Evolutionary conservation across 92 coral and sea anemone genomes (phyloP), one percentile per base, ranked within the genome.

Genomic region (Chrysogorgia sp.): DNA sequence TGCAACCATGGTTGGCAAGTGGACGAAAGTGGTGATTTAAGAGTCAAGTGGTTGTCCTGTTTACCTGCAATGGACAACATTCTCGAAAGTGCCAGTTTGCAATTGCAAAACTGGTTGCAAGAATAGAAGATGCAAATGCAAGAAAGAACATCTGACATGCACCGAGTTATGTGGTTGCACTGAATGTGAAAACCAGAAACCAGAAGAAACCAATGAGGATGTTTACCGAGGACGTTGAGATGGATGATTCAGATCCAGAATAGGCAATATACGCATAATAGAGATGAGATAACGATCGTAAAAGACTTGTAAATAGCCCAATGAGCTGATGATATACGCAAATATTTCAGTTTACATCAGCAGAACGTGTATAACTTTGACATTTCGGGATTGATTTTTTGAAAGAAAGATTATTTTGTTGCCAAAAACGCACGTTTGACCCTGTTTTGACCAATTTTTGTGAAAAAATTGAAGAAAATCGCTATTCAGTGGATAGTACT

Each of bases 111-210:
- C 74, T 4, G 74, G 74, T 40, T 66, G 74, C 74, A 66, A 66
- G 74, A 66, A 66, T 40, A 66, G 52, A 66, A 35, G 74, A 22
- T 85, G 89, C 77, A 30, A 69, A 52, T 88, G 89, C 68, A 77
- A 79, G 82, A 85, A 88, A 77, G 83, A 82, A 45, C 81, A 63
- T 22, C 64, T 86, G 67, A 68, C 32, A 7, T 88, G 87, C 84
- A 85, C 87, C n/a, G 85, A 88, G 48, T 83, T 88, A 60, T 85
- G 92, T 77, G 64, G 77, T 64, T 88, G 84, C 75, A 75, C 81
- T 35, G 89, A 81, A 15, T 66, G 74, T 66, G 74, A 66, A 33
- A 66, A 66, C 55, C 74, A 66, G 22, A 3, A 35, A 40, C 52
- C 74, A 33, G 74, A 33, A 66, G 55, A 66, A 66, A 40, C 50